These are phyloP conservation scores for Melinopterus prodromus DNA, from an alignment of 2,888 invertebrate species.

Conservation along the genomic window DNA sequence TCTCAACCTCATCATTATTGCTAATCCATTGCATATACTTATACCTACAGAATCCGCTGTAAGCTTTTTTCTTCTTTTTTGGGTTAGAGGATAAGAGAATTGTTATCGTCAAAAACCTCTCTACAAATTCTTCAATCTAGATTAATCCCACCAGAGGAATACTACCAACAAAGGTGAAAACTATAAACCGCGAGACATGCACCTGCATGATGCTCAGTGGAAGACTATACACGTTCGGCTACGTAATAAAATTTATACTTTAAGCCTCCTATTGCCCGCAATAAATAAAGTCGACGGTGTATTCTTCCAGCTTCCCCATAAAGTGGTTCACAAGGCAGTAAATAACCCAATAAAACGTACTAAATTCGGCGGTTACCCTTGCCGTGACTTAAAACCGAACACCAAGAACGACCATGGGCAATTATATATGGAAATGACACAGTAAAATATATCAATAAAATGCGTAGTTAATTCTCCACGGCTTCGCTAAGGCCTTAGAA, in stretches of 20 bases:
- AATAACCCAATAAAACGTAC: conserved; percentile 30
- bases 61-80: too few species aligned
- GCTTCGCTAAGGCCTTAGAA: background rate
- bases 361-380: conserved; percentile 20
- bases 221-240: conserved; percentile 20
- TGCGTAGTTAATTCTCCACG: conserved; percentile 7
- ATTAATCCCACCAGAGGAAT: background rate
- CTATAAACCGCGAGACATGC: conserved; percentile 14
- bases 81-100: background rate
- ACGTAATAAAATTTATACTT: conserved; percentile 32
- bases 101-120: background rate
- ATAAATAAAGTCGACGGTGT: conserved; percentile 29
- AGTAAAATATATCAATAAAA: conserved; percentile 33
- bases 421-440: conserved; percentile 32
- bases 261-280: conserved; percentile 32
- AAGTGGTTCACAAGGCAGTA: conserved; percentile 32
- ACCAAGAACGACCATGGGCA: conserved; percentile 26
- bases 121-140: background rate
- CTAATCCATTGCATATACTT: too few species aligned
- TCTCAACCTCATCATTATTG: too few species aligned
- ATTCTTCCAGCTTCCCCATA: conserved; percentile 24
- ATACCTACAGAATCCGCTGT: too few species aligned
- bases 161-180: conserved; percentile 9
- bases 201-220: conserved; percentile 12
- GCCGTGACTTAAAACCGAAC: conserved; percentile 8